Base-by-base conservation (phyloP, 2,797 vertebrate genomes). In the Artibeus jamaicensis region DNA sequence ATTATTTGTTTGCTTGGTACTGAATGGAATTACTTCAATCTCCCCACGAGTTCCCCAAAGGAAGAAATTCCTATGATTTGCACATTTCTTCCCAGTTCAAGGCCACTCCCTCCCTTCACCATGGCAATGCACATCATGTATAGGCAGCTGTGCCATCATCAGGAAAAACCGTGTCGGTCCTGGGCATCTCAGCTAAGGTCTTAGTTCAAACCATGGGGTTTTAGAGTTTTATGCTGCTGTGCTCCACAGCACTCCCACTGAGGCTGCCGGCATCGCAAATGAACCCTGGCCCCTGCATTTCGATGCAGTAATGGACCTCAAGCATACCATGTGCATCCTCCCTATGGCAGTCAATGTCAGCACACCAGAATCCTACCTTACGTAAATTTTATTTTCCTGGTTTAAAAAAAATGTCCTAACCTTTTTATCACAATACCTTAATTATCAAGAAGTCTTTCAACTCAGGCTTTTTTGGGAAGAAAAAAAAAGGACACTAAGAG, bases 361-460 rank as follows among this genome's bases (percentile, higher is more conserved):
- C 39, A 67, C 59, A 34, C 73, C 74, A 92, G 70, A 83, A 57
- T 86, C 48, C 39, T 95, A 44, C 37, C 21, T 78, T 57, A 71
- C 0, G 34, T 68, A 24, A 86, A 74, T 86, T 89, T 10, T 4
- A 42, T 86, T 86, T 95, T 86, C 55, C 32, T 67, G 11, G 81
- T 86, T 37, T 21, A 88, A 85, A 91, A 91, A 78, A 90, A 71
- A 88, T 6, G 9, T 16, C 15, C 42, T 91, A 81, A 78, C 0
- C 5, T 68, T 79, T 59, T 89, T 71, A 90, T 2, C 12, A 9
- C 6, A 44, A 4, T 74, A 22, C 16, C 37, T 95, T 84, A 68
- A 91, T 84, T 91, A 83, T 44, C n/a, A 91, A 93, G 83, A 95
- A 91, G 73, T 67, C 65, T 78, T 74, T 91, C n/a, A 39, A n/a